Conservation (phyloP, 2,888 invertebrate genomes). For the Lacanobia wlatinum region DNA sequence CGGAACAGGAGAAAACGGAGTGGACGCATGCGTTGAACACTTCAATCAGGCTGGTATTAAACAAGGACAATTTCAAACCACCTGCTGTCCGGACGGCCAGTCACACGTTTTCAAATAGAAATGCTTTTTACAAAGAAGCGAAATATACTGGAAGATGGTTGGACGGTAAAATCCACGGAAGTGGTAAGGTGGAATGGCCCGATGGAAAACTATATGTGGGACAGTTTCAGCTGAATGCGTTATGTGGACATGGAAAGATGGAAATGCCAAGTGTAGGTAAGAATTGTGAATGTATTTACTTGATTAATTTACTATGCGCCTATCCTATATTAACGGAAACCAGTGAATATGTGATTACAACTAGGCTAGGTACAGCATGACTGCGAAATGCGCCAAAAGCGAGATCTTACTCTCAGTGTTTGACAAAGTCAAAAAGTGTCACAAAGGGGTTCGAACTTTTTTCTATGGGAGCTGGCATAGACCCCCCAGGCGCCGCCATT, state of each 20-base stretch:
- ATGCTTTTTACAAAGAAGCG: slow-evolving; percentile 93
- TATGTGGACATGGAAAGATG: slow-evolving; percentile 94
- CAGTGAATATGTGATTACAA: neutral
- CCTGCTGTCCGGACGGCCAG: slow-evolving; percentile 93
- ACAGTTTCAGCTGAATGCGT: slow-evolving; percentile 94
- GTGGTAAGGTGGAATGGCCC: slow-evolving; percentile 95
- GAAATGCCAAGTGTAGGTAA: slow-evolving; percentile 92
- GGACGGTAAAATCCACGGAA: slow-evolving; percentile 95
- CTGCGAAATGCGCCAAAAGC: neutral
- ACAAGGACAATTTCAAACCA: slow-evolving; percentile 92
- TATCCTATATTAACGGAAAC: neutral
- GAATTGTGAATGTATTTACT: slow-evolving; percentile 60
- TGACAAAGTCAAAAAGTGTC: neutral
- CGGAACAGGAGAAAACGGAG: slow-evolving; percentile 93
- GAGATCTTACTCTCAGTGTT: neutral
- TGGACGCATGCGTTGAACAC: slow-evolving; percentile 95
- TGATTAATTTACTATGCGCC: neutral
- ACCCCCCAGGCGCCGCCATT: no score
- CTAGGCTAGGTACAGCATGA: neutral
- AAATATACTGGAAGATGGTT: slow-evolving; percentile 95
- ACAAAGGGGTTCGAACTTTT: no score
- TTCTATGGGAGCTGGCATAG: no score
- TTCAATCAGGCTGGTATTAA: slow-evolving; percentile 93
- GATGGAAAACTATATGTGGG: slow-evolving; percentile 96
- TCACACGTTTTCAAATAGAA: slow-evolving; percentile 93